A percentile compares a stretch with the other conserved stretches of the same genome.
Conservation (phyloP, 2,797 vertebrate genomes). For the Poecile montanus region DNA sequence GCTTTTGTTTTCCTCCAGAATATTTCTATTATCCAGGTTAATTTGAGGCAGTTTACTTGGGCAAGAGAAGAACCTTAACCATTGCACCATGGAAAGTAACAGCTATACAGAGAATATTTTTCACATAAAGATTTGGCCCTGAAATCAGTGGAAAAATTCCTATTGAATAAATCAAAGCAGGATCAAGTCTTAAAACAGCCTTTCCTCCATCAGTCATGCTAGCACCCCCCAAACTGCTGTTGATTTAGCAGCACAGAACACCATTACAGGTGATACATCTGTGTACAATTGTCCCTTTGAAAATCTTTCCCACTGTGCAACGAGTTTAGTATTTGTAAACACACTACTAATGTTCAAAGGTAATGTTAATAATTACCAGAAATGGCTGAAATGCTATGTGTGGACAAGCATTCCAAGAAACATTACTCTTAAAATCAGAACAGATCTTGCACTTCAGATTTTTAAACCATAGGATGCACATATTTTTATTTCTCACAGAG, state of each 20-base stretch:
- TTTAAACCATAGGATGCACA: background rate
- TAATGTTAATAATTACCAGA: constrained; percentile 33
- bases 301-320: background rate
- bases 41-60: constrained; percentile 4
- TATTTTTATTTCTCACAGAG: background rate
- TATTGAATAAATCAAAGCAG: background rate
- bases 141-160: constrained; percentile 17
- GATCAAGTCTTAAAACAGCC: background rate
- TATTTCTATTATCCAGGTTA: constrained; percentile 28
- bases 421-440: background rate
- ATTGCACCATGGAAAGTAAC: background rate
- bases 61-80: background rate
- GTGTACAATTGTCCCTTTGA: background rate
- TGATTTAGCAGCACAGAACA: background rate
- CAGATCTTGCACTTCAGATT: background rate
- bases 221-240: background rate
- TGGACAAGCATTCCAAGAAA: background rate
- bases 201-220: background rate
- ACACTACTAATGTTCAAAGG: background rate
- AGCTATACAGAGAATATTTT: background rate
- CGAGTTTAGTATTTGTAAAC: background rate
- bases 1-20: constrained; percentile 19
- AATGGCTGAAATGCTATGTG: background rate
- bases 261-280: background rate
- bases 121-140: background rate